Evolutionary conservation across 2,113 vertebrate species (phyloP), one percentile per base, ranked within the genome.

Genomic region (Rattus rattus): DNA sequence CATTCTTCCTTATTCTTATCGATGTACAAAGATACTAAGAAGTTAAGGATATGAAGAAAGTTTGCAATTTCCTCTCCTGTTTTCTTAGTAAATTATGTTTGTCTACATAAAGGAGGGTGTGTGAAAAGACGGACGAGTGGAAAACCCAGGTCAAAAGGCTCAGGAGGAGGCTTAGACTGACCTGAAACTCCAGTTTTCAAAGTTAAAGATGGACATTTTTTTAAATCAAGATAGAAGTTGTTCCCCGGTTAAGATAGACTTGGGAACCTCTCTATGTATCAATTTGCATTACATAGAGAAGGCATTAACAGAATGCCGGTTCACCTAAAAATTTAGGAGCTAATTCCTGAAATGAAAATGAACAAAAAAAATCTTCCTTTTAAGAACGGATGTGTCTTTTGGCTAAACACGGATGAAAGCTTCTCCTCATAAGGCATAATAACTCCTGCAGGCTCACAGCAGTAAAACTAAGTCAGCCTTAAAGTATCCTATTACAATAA

Each of bases 401-500:
- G 89, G 94, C 91, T 96, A 97, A 95, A 94, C 81, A 87, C 63
- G 73, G 73, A 93, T 79, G 86, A 93, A 96, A 98, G 88, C 91
- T 94, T 97, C 96, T 96, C 63, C 92, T 97, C 91, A 73, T 89
- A 94, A 43, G 56, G 81, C n/a, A 75, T 93, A 91, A 95, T 96
- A 96, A 95, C 39, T 94, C 91, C 61, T 95, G 85, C 33, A 87
- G 86, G 61, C 89, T 92, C 94, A 94, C 87, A 88, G 84, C 17
- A 72, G 89, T 90, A 96, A 94, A 81, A 94, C 96, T 93, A 95
- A 91, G 84, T 80, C 83, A 96, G 83, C 86, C 96, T 96, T 94
- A 63, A 92, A 96, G 73, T 95, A 94, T 94, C 96, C 92, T 95
- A 94, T 97, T 97, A 96, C 77, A 98, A 90, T 97, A 97, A 98